A percentile compares a stretch with the other conserved stretches of the same genome.
These are phyloP conservation scores for Megaustenia siamemsis DNA, from an alignment of 2,888 invertebrate genomes.

Conservation along the genomic window DNA sequence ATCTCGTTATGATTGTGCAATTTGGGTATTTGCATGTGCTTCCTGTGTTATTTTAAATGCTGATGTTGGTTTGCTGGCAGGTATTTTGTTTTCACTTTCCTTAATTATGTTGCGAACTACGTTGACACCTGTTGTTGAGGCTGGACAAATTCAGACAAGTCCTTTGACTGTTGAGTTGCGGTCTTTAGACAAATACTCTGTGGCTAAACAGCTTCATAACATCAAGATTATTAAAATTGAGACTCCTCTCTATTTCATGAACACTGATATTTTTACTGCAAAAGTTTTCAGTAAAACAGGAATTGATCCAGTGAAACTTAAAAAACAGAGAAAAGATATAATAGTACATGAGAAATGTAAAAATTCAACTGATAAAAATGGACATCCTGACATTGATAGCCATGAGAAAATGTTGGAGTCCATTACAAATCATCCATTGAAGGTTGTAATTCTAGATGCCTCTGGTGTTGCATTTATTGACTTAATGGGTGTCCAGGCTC, in stretches of 20 bases:
- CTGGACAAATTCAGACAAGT: conserved; percentile 49
- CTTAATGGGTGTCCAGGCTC: conserved; percentile 56
- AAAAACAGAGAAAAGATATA: conserved; percentile 42
- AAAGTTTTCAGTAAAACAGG: conserved; percentile 67
- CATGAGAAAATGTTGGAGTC: not conserved
- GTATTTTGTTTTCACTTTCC: conserved; percentile 87
- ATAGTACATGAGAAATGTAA: not conserved
- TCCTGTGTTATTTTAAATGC: conserved; percentile 88
- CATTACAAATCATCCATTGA: not conserved
- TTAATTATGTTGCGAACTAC: conserved; percentile 86
- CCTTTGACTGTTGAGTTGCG: conserved; percentile 36
- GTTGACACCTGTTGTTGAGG: conserved; percentile 64
- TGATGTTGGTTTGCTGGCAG: conserved; percentile 88
- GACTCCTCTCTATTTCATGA: conserved; percentile 80
- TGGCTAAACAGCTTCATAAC: conserved; percentile 45
- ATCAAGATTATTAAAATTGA: conserved; percentile 71
- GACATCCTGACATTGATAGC: not conserved
- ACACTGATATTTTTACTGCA: conserved; percentile 77
- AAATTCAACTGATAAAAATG: not conserved
- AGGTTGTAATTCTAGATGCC: conserved; percentile 50
- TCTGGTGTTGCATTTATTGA: conserved; percentile 56
- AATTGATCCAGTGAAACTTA: conserved; percentile 61
- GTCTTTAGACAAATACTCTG: conserved; percentile 52
- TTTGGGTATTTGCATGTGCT: conserved; percentile 89
- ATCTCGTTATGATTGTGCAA: conserved; percentile 57